phyloP scores from a whole-genome alignment of 1,140 invertebrate genomes.

The Trachymyrmex cornetzi region DNA sequence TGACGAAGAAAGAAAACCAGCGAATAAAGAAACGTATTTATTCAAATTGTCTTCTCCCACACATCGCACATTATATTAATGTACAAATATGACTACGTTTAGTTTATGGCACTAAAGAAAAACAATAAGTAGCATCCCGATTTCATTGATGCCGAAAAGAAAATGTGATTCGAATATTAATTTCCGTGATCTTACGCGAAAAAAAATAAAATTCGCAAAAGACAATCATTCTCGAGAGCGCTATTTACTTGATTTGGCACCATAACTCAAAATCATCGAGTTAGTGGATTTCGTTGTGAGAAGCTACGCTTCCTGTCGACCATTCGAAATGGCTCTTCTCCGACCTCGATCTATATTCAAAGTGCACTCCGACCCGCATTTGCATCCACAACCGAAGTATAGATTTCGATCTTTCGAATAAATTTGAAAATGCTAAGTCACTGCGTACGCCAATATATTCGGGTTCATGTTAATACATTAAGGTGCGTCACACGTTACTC shows the following conservation, averaged over 20 bases:
- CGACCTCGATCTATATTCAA: slow-evolving; percentile 80
- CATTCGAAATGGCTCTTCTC: slow-evolving; percentile 32
- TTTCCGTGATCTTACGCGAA: not conserved
- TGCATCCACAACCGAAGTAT: slow-evolving; percentile 70
- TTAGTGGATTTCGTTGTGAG: slow-evolving; percentile 5
- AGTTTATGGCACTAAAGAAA: slow-evolving; percentile 75
- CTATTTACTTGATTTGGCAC: slow-evolving; percentile 73
- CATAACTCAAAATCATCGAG: slow-evolving; percentile 68
- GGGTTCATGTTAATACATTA: slow-evolving; percentile 52
- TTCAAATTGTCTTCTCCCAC: slow-evolving; percentile 39
- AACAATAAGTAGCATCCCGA: slow-evolving; percentile 65
- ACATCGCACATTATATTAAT: slow-evolving; percentile 58
- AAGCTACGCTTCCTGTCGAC: slow-evolving; percentile 41
- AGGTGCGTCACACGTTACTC: slow-evolving; percentile 4
- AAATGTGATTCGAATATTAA: slow-evolving; percentile 9
- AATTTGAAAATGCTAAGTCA: slow-evolving; percentile 78
- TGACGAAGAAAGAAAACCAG: not conserved
- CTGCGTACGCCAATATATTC: slow-evolving; percentile 3
- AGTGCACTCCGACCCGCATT: slow-evolving; percentile 73
- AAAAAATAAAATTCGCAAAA: slow-evolving; percentile 4
- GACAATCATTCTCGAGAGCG: slow-evolving; percentile 13
- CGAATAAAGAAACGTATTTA: slow-evolving; percentile 64
- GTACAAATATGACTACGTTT: slow-evolving; percentile 44
- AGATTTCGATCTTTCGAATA: slow-evolving; percentile 81
- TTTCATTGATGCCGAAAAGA: slow-evolving; percentile 41